These are phyloP conservation scores for Accipiter minullus DNA, from an alignment of 2,797 vertebrate genomes.

Conservation along the genomic window DNA sequence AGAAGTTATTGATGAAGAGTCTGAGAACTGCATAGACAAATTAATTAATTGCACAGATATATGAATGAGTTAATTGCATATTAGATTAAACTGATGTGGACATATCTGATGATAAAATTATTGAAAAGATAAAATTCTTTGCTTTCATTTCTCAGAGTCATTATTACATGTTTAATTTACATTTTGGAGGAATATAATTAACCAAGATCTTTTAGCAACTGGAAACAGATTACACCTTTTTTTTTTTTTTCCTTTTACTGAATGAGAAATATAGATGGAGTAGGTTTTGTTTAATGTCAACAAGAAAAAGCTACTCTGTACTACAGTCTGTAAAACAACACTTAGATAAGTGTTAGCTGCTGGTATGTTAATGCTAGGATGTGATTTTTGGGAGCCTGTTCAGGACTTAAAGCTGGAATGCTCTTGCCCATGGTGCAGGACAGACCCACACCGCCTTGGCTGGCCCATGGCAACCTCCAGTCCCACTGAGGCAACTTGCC, in stretches of 20 bases:
- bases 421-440: not conserved
- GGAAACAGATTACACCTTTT: conserved; percentile 39
- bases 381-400: not conserved
- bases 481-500: not conserved
- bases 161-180: conserved; percentile 64
- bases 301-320: not conserved
- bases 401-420: not conserved
- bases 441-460: rapidly evolving
- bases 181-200: conserved; percentile 67
- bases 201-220: conserved; percentile 56
- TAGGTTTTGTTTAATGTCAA: not conserved
- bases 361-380: not conserved
- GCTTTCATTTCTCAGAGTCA: conserved; percentile 62
- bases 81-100: conserved; percentile 63
- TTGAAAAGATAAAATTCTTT: conserved; percentile 67
- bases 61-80: conserved; percentile 70
- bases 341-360: not conserved
- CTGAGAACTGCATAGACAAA: conserved; percentile 58
- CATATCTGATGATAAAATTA: conserved; percentile 63
- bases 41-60: conserved; percentile 64
- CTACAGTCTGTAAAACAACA: not conserved
- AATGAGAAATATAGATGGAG: not conserved
- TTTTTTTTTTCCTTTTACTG: conserved; percentile 14
- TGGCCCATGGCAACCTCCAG: not conserved
- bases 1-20: conserved; percentile 60